Conservation (phyloP, 1,140 invertebrate species). For the Coenobita brevimanus region DNA sequence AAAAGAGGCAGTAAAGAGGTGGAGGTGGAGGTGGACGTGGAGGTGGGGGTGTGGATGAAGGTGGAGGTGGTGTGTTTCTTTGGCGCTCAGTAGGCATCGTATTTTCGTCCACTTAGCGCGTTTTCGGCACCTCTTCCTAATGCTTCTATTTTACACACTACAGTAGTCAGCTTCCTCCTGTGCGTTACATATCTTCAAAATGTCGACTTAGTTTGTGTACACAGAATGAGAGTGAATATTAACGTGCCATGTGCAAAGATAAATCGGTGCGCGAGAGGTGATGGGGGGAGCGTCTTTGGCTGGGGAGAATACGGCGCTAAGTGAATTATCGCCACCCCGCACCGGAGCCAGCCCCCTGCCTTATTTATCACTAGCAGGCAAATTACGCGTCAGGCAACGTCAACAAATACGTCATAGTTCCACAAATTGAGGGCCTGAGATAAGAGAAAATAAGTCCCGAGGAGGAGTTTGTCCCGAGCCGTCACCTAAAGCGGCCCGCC, state of each 20-base stretch:
- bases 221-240: too few species aligned
- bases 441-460: conserved; percentile 22
- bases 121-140: too few species aligned
- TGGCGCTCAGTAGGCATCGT: not conserved
- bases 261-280: too few species aligned
- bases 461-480: not conserved
- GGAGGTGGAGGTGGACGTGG: not conserved
- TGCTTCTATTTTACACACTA: too few species aligned
- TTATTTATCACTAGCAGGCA: conserved; percentile 35
- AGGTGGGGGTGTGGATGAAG: not conserved
- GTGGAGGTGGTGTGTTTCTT: not conserved
- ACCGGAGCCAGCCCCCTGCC: not conserved
- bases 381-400: conserved; percentile 58
- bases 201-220: too few species aligned
- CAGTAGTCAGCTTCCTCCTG: too few species aligned
- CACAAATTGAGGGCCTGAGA: conserved; percentile 52
- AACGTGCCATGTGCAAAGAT: too few species aligned
- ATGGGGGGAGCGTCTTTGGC: too few species aligned
- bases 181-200: too few species aligned
- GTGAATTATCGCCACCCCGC: too few species aligned
- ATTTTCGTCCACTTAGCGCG: not conserved
- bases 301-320: too few species aligned
- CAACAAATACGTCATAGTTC: conserved; percentile 50
- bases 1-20: not conserved
- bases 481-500: conserved; percentile 23